Evolutionary conservation across 1,140 invertebrate species (phyloP), one percentile per base, ranked within the genome.

Genomic region (Cyclargus thomasi): DNA sequence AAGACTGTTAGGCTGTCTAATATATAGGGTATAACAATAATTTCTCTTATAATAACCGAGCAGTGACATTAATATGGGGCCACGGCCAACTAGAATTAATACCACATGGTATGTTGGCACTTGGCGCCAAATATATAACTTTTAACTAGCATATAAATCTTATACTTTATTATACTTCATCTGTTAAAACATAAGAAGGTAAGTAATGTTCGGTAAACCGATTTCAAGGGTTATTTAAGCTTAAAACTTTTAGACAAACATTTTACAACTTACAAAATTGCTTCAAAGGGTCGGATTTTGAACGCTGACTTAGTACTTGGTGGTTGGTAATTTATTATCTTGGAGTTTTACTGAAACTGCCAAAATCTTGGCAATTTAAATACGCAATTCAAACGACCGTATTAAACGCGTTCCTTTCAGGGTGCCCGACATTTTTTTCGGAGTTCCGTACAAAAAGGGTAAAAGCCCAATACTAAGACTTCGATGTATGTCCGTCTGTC

Each of bases 1-100:
- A 59, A 59, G 20, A 59, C 55, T 59, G 18, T 55, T 20, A 59
- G 55, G 18, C 11, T 20, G 18, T 59, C 55, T 21, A 22, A 59
- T 59, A 59, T 21, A 18, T 59, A 59, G 55, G 55, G 55, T 20
- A 59, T 21, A 59, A 20, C 21, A 20, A 59, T 20, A 59, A 59
- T 59, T 59, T 21, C 55, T 20, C 18, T 20, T 59, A 20, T 55
- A 55, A 55, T 55, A 55, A 55, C 17, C 53, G n/a, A 55, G 53
- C n/a, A 18, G 3, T 59, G 18, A 59, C 55, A 59, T 18, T 59
- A 55, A 55, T 55, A 59, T 16, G 18, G 55, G 55, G 55, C 55
- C 55, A 21, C 10, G 17, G 55, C 20, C 53, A 20, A 16, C n/a
- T 64, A n/a, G 22, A 47, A 47, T 47, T 47, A 47, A 47, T 47